Evolutionary conservation across 2,113 vertebrate genomes (phyloP).

Genomic region (Martes martes): DNA sequence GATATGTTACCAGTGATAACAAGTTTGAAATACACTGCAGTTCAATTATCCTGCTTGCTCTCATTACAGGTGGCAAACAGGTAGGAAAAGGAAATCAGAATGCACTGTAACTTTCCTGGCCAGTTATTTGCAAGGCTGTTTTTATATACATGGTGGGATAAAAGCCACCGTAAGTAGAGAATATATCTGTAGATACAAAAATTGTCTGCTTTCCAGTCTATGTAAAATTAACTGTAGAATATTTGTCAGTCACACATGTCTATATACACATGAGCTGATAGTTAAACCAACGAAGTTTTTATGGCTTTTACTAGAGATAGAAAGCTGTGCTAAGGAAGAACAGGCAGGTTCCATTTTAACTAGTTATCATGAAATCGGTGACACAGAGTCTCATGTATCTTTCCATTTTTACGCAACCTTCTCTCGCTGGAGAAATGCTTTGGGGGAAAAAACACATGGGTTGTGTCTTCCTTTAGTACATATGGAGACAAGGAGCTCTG

Average conservation of each 20-base stretch:
- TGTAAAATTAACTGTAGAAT: background rate
- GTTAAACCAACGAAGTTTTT: conserved; percentile 30
- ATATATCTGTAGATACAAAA: background rate
- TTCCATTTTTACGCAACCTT: background rate
- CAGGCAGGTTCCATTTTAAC: background rate
- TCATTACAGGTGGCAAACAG: background rate
- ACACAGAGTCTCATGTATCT: background rate
- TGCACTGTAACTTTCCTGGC: background rate
- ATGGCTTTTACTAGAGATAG: conserved; percentile 61
- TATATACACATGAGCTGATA: conserved; percentile 17
- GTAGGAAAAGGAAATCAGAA: background rate
- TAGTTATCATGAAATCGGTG: background rate
- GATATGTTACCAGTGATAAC: accelerated
- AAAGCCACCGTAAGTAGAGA: background rate
- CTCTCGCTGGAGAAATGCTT: background rate
- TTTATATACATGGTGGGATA: background rate
- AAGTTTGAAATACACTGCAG: background rate
- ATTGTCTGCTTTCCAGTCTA: background rate
- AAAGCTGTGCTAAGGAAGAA: conserved; percentile 33
- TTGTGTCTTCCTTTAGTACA: background rate
- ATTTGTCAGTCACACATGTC: background rate
- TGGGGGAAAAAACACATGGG: background rate
- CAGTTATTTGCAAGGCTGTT: background rate
- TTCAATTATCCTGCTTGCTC: background rate
- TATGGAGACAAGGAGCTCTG: background rate